Base-by-base conservation (phyloP, 2,113 vertebrate genomes). In the Antigone vipio region DNA sequence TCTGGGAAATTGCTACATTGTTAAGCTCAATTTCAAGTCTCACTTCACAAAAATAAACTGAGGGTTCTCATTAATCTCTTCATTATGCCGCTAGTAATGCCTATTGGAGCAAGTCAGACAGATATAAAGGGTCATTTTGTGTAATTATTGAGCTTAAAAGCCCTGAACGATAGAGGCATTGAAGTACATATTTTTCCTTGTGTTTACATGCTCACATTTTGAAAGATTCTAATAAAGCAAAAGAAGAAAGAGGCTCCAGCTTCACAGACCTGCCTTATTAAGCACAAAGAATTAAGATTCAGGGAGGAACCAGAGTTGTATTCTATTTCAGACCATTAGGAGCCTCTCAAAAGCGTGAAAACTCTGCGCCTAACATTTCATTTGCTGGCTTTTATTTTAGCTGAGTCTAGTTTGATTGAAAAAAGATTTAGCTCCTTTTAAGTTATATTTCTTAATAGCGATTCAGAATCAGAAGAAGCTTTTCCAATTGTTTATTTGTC, bases 121-220 rank as follows among this genome's bases (percentile, higher is more conserved):
- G 95, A 94, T 94, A 88, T 35, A 94, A 94, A 94, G 90, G 82
- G 88, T 97, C 78, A 64, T 88, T 96, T 94, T 94, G 50, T 95
- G 59, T 95, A 93, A 95, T 95, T 88, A 93, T 18, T 94, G 67
- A 84, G 75, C 71, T 93, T 93, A 92, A 93, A 91, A 94, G 56
- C 73, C 38, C 76, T 86, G 72, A 89, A 89, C 0, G 8, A 83
- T 47, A 42, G 42, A 77, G 45, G 67, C 78, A 77, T 73, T 14
- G 34, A 92, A 92, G 72, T 90, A 92, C 32, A 19, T 94, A 16
- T 92, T 79, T 96, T 96, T 62, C 50, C 50, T 47, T 82, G 32
- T 94, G 75, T 90, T 96, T 90, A 59, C 90, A 40, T 52, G 47
- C 38, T 93, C 53, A 23, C 42, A 55, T 87, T 94, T 75, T 4